phyloP scores from a whole-genome alignment of 2,113 vertebrate species.

The Bombycilla garrulus region DNA sequence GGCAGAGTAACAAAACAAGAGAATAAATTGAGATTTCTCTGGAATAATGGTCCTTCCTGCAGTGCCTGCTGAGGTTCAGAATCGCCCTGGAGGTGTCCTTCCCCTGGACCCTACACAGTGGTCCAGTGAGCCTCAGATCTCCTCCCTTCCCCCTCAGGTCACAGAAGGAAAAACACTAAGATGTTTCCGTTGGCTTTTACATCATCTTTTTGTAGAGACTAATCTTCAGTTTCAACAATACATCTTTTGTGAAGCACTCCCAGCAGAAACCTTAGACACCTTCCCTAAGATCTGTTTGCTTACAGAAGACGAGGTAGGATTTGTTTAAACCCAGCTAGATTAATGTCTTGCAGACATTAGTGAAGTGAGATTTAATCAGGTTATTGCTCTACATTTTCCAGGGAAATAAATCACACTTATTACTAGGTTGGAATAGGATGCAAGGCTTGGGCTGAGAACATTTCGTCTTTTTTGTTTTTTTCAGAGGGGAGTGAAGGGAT shows the following conservation, averaged over 20 bases:
- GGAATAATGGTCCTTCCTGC: background rate
- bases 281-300: constrained; percentile 66
- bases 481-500: background rate
- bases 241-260: constrained; percentile 62
- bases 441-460: constrained; percentile 15
- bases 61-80: background rate
- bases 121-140: constrained; percentile 12
- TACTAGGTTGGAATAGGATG: constrained; percentile 36
- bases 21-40: background rate
- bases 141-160: constrained; percentile 30
- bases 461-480: constrained; percentile 2
- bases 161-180: constrained; percentile 56
- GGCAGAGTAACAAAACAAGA: background rate
- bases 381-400: constrained; percentile 62
- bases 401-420: constrained; percentile 62
- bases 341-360: constrained; percentile 69
- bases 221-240: constrained; percentile 62
- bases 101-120: background rate
- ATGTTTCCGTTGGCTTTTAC: constrained; percentile 61
- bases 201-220: constrained; percentile 52
- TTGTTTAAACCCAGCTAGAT: constrained; percentile 64
- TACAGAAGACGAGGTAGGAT: constrained; percentile 65
- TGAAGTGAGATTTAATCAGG: constrained; percentile 63
- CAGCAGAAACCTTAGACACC: constrained; percentile 68
- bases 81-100: constrained; percentile 14